Evolutionary conservation across 1,140 invertebrate genomes (phyloP), one percentile per base, ranked within the genome.

Genomic region (Lasaia peninsularis): DNA sequence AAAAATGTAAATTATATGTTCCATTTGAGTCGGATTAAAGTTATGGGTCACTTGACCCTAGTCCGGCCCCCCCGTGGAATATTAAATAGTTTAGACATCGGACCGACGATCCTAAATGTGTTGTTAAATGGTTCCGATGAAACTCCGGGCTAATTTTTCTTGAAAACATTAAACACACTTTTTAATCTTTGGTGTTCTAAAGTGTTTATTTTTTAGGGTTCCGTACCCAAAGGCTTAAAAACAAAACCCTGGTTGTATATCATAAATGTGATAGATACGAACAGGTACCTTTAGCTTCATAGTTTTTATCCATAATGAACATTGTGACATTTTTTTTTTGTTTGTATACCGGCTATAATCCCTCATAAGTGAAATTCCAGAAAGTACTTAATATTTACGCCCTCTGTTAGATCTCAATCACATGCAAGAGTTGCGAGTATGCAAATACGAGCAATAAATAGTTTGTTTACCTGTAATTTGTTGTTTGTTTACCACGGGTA

Each of bases 21-120:
- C 67, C 63, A 59, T 68, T 64, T 63, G 65, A 63, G 62, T 60
- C 52, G 59, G 70, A 66, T 78, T 66, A 69, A 66, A 78, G 73
- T 81, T 81, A 84, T 80, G 78, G 77, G 77, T 73, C 76, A 81
- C 69, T 78, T 80, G 77, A 75, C 75, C 76, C 76, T 67, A 61
- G 65, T 62, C 65, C 56, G 57, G 67, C 56, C 67, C 61, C 62
- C 60, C 65, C 52, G 65, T 72, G 68, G 80, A 80, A 83, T 83
- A 78, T 78, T 71, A 83, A 83, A 73, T 68, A 69, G 75, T 63
- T 56, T 58, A 57, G 60, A 74, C 56, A 56, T 62, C 56, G 56
- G 53, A 73, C 69, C 61, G 67, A 65, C 49, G 56, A n/a, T 50
- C 60, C 68, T 62, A 66, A 55, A 57, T 60, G 62, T 31, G 56